Evolutionary conservation across 2,113 vertebrate genomes (phyloP).

Genomic region (Oriolus oriolus): DNA sequence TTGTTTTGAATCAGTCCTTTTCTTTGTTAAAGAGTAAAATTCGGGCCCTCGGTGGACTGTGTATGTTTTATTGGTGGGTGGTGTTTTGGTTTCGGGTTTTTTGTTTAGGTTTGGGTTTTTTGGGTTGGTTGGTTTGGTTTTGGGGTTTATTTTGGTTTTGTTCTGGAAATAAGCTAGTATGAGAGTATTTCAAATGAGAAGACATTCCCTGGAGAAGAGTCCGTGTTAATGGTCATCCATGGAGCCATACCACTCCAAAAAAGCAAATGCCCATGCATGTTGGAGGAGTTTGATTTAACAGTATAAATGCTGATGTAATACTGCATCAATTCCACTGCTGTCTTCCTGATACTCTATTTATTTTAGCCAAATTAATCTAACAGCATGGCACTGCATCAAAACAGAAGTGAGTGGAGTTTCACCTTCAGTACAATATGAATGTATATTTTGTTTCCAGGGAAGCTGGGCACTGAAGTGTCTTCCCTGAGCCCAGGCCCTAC

Average conservation of each 20-base stretch:
- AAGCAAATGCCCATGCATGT: background rate
- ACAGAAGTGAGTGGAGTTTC: background rate
- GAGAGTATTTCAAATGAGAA: background rate
- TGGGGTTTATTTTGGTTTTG: background rate
- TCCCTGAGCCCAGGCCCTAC: background rate
- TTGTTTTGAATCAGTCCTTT: background rate
- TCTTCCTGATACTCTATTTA: background rate
- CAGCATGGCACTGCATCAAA: background rate
- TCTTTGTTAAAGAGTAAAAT: background rate
- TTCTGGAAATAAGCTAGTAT: background rate
- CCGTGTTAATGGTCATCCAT: background rate
- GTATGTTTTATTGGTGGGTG: background rate
- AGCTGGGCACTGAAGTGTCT: background rate
- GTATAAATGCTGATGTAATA: background rate
- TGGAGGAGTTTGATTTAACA: background rate
- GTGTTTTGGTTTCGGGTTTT: background rate
- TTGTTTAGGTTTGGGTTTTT: background rate
- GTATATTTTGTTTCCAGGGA: background rate
- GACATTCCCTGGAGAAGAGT: background rate
- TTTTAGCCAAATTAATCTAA: background rate
- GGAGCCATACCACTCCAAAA: background rate
- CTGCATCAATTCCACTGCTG: background rate
- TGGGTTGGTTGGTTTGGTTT: background rate
- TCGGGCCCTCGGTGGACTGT: accelerated
- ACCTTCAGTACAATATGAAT: background rate